phyloP scores from a whole-genome alignment of 2,797 vertebrate genomes.

The Lutjanus campechanus region DNA sequence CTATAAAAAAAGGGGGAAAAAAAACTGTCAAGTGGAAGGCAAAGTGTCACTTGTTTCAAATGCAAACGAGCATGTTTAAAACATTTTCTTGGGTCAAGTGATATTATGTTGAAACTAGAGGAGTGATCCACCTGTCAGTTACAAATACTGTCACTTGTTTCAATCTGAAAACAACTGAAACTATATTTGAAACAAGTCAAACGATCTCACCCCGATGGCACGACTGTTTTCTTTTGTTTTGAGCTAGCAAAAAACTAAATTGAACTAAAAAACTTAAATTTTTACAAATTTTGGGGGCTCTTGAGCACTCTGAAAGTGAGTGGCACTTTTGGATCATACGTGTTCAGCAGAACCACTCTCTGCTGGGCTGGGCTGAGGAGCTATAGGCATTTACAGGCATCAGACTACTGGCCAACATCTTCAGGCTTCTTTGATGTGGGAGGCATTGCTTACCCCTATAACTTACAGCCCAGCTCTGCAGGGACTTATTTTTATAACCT shows the following conservation, averaged over 20 bases:
- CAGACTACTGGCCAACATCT: constrained; percentile 79
- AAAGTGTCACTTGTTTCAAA: constrained; percentile 78
- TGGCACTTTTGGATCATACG: constrained; percentile 53
- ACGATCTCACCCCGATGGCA: constrained; percentile 67
- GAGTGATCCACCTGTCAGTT: constrained; percentile 70
- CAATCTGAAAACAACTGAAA: constrained; percentile 67
- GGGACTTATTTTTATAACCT: constrained; percentile 92
- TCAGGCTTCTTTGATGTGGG: constrained; percentile 81
- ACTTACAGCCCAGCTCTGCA: constrained; percentile 83
- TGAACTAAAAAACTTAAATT: constrained; percentile 40
- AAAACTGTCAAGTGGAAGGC: constrained; percentile 68
- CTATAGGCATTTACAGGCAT: constrained; percentile 68
- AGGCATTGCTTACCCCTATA: constrained; percentile 83
- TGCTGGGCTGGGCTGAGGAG: constrained; percentile 51
- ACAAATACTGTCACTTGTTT: constrained; percentile 70
- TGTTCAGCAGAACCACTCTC: constrained; percentile 46
- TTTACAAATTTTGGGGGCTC: constrained; percentile 16
- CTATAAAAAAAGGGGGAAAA: constrained; percentile 42
- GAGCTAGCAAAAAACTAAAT: constrained; percentile 48
- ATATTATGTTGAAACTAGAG: constrained; percentile 64
- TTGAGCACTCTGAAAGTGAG: constrained; percentile 25
- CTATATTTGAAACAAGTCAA: constrained; percentile 79
- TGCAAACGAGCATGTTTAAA: constrained; percentile 79
- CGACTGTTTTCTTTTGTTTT: constrained; percentile 56
- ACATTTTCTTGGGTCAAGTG: constrained; percentile 70